Conservation (phyloP, 1,140 invertebrate species). For the Drosophila hydei region DNA sequence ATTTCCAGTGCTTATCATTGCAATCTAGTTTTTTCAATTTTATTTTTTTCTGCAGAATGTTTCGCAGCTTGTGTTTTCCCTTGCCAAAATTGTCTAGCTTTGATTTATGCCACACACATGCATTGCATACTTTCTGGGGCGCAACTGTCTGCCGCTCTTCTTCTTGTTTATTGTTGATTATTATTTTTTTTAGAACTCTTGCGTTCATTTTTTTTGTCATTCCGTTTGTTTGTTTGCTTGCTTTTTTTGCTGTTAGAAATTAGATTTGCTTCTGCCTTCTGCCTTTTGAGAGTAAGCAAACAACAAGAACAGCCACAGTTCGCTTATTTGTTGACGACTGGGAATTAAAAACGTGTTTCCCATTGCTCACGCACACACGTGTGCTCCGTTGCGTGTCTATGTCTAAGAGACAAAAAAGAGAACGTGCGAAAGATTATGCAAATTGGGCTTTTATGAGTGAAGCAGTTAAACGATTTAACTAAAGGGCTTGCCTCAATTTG, state of each 20-base stretch:
- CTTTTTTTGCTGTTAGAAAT: slow-evolving; percentile 58
- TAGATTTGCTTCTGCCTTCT: slow-evolving; percentile 66
- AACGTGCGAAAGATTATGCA: slow-evolving; percentile 28
- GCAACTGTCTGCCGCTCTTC: slow-evolving; percentile 58
- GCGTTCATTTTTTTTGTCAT: slow-evolving; percentile 45
- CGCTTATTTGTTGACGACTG: slow-evolving; percentile 54
- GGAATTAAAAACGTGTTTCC: slow-evolving; percentile 68
- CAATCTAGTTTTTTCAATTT: neutral
- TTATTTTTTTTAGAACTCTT: slow-evolving; percentile 22
- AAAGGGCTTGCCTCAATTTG: slow-evolving; percentile 18
- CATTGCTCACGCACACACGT: slow-evolving; percentile 7
- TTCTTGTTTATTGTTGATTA: slow-evolving; percentile 54
- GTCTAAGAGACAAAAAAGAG: neutral
- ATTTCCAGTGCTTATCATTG: neutral
- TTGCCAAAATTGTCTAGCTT: slow-evolving; percentile 80
- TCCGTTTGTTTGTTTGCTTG: slow-evolving; percentile 48
- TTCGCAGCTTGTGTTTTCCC: slow-evolving; percentile 62
- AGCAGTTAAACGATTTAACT: slow-evolving; percentile 45
- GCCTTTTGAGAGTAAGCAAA: slow-evolving; percentile 50
- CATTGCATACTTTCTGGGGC: slow-evolving; percentile 74
- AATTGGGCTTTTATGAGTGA: slow-evolving; percentile 45
- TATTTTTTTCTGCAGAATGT: slow-evolving; percentile 42
- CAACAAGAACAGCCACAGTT: slow-evolving; percentile 48
- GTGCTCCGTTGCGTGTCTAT: slow-evolving; percentile 6
- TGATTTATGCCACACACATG: slow-evolving; percentile 81